Evolutionary conservation across 2,113 vertebrate species (phyloP).

Genomic region (Chloebia gouldiae): DNA sequence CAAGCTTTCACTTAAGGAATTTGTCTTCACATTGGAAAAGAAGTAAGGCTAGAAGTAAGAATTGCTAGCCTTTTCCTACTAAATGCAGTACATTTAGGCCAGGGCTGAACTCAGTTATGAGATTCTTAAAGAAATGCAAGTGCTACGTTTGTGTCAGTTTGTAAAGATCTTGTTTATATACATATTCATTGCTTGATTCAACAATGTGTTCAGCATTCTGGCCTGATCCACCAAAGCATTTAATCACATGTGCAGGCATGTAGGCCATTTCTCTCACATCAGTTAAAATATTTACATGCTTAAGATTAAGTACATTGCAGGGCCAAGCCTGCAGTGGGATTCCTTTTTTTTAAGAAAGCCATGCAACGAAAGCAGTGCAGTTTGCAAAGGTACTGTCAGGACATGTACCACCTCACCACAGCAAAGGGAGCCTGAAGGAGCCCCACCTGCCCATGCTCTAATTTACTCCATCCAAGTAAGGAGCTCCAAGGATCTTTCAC

Average conservation of each 20-base stretch:
- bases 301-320: neutral
- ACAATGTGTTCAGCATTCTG: neutral
- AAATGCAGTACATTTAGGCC: neutral
- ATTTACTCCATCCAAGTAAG: neutral
- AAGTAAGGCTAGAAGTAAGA: neutral
- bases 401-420: neutral
- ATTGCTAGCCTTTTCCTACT: neutral
- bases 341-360: neutral
- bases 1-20: neutral
- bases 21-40: neutral
- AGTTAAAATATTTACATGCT: constrained; percentile 22
- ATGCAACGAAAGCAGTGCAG: neutral
- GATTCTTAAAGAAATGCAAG: neutral
- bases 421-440: neutral
- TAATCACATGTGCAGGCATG: constrained; percentile 5
- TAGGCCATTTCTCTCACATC: neutral
- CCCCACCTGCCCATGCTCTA: neutral
- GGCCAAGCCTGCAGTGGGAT: neutral
- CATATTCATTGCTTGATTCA: neutral
- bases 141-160: neutral
- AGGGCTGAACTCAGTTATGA: neutral
- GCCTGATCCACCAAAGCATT: constrained; percentile 14
- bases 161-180: neutral
- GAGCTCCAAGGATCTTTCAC: neutral
- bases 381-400: neutral